Percentiles rank a stretch among this genome's conserved stretches.
Evolutionary conservation across 2,113 vertebrate genomes (phyloP).

Genomic region (Myiopsitta monachus): DNA sequence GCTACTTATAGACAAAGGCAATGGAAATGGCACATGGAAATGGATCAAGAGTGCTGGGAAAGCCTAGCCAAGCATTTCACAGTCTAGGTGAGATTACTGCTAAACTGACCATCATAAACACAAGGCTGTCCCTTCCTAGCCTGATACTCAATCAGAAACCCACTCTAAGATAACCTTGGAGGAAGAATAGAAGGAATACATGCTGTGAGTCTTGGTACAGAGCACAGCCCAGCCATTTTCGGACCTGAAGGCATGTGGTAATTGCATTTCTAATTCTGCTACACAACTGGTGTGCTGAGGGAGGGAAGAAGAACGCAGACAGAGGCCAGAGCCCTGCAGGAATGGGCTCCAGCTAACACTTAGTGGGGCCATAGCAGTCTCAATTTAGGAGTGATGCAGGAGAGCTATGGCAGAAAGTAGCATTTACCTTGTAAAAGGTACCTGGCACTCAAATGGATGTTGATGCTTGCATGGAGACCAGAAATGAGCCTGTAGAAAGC

Average conservation of each 20-base stretch:
- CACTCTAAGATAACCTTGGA: background rate
- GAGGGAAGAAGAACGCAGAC: background rate
- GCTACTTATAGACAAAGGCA: background rate
- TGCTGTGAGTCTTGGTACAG: background rate
- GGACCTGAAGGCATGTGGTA: background rate
- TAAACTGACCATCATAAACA: background rate
- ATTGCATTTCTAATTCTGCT: background rate
- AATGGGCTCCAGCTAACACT: background rate
- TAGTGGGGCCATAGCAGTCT: background rate
- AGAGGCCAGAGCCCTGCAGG: background rate
- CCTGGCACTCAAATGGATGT: constrained; percentile 88
- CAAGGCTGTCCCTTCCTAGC: background rate
- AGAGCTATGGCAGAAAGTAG: background rate
- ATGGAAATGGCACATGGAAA: background rate
- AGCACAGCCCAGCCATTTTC: background rate
- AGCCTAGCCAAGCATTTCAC: background rate
- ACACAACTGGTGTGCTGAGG: background rate
- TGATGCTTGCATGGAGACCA: constrained; percentile 92
- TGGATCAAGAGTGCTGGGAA: background rate
- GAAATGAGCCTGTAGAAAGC: constrained; percentile 92
- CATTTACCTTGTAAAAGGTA: constrained; percentile 87
- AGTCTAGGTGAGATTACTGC: background rate
- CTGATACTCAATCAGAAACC: background rate
- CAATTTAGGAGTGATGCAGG: background rate
- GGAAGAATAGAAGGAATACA: background rate